Conservation (phyloP, 2,888 invertebrate species). For the Sepiola atlantica region DNA sequence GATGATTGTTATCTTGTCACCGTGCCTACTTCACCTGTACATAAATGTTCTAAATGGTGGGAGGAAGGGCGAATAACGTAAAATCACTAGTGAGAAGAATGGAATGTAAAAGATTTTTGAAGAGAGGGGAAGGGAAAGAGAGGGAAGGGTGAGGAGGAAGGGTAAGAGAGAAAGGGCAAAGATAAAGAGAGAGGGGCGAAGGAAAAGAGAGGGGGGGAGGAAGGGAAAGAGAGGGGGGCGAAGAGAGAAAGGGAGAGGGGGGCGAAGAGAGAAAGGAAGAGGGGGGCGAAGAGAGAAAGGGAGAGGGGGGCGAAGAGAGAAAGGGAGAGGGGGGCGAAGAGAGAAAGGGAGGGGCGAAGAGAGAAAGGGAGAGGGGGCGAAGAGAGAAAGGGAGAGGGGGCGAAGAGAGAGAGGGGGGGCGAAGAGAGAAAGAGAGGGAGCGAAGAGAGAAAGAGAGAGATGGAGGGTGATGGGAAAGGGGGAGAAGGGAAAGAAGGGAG, state of each 20-base stretch:
- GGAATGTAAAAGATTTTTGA: too few relatives aligned
- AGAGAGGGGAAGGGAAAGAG: too few relatives aligned
- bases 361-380: not conserved
- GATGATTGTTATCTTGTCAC: too few relatives aligned
- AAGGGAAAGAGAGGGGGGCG: not conserved
- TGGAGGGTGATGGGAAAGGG: not conserved
- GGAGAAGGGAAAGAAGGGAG: too few relatives aligned
- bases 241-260: not conserved
- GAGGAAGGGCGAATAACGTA: too few relatives aligned
- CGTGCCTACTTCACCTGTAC: too few relatives aligned
- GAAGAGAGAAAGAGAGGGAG: not conserved
- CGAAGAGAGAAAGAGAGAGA: not conserved
- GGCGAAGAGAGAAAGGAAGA: too few relatives aligned
- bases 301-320: not conserved
- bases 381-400: not conserved
- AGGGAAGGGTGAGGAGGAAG: too few relatives aligned
- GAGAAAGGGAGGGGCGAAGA: not conserved
- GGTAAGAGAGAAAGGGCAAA: not conserved
- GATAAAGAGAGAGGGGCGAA: not conserved
- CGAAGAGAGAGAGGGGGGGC: not conserved
- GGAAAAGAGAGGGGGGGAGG: not conserved
- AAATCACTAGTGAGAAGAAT: too few relatives aligned
- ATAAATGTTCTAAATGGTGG: too few relatives aligned
- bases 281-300: not conserved
- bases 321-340: not conserved